Evolutionary conservation across 2,888 invertebrate genomes (phyloP).

Genomic region (Hypomecis atomaria): DNA sequence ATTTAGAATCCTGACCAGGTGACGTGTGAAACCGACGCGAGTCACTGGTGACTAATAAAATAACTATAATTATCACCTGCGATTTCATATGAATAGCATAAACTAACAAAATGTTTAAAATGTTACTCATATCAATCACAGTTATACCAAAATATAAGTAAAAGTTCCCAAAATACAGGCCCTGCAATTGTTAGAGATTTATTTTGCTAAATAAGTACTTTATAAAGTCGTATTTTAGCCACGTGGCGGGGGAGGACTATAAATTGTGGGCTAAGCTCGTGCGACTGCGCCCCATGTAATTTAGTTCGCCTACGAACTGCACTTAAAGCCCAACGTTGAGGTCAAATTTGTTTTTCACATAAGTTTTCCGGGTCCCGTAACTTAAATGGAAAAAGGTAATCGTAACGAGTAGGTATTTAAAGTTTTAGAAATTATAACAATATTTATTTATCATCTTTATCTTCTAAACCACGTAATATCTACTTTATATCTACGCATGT

Average conservation of each 20-base stretch:
- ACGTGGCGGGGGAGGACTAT: slow-evolving; percentile 28
- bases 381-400: no score
- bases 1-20: no score
- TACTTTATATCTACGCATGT: no score
- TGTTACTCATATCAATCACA: background rate
- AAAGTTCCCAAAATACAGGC: background rate
- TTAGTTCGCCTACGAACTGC: slow-evolving; percentile 30
- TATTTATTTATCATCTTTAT: no score
- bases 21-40: no score
- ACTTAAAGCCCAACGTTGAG: slow-evolving; percentile 4
- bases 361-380: background rate
- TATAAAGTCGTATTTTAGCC: slow-evolving; percentile 32
- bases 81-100: no score
- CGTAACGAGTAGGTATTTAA: no score
- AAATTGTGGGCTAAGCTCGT: slow-evolving; percentile 36
- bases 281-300: slow-evolving; percentile 32
- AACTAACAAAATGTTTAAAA: background rate
- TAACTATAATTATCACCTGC: no score
- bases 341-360: no score
- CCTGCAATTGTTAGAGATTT: background rate
- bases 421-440: no score
- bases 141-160: background rate
- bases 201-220: slow-evolving; percentile 7
- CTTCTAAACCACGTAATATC: no score
- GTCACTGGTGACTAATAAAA: no score